Evolutionary conservation across 2,113 vertebrate species (phyloP).

Genomic region (Bombycilla garrulus): DNA sequence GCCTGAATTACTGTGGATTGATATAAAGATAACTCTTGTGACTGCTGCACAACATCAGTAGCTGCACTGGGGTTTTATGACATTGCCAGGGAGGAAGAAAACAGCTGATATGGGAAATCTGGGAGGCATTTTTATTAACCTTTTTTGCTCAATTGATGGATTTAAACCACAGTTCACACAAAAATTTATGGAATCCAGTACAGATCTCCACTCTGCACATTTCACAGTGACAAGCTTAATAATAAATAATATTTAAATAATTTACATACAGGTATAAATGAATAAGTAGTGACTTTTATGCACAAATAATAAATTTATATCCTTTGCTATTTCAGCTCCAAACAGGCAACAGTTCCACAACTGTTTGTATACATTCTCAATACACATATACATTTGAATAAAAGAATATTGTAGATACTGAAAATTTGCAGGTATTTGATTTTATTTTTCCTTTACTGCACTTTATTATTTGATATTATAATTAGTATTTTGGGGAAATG

Average conservation of each 20-base stretch:
- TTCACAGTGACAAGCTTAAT: background rate
- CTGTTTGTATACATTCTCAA: background rate
- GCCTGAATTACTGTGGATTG: background rate
- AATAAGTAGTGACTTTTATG: background rate
- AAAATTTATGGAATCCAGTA: background rate
- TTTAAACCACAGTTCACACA: background rate
- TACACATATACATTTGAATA: background rate
- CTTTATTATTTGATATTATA: background rate
- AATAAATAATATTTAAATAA: background rate
- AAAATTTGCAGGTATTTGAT: background rate
- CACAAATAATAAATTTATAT: background rate
- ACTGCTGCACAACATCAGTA: background rate
- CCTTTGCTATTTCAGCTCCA: background rate
- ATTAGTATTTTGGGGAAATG: background rate
- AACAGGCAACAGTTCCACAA: background rate
- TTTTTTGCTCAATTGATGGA: background rate
- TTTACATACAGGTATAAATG: background rate
- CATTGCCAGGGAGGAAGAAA: background rate
- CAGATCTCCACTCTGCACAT: background rate
- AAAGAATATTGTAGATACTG: background rate
- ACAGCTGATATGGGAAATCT: background rate
- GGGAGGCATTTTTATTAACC: background rate
- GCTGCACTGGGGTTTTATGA: background rate
- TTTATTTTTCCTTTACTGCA: background rate
- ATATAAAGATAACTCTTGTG: background rate